phyloP scores from a whole-genome alignment of 2,113 vertebrate species.

The Otolemur garnettii region DNA sequence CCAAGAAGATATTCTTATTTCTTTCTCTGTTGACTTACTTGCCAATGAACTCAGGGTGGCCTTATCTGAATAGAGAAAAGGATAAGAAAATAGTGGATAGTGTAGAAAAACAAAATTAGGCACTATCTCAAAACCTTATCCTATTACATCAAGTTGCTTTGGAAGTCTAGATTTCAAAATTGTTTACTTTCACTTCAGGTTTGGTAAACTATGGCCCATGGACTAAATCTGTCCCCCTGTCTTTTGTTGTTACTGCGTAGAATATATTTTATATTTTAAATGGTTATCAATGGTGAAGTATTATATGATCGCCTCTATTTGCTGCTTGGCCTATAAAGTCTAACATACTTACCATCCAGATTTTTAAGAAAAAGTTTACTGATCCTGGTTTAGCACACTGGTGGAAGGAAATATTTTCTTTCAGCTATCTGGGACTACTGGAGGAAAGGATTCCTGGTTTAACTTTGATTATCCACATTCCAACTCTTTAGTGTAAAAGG shows the following conservation, averaged over 20 bases:
- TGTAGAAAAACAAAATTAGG: not conserved
- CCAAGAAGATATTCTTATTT: conserved; percentile 4
- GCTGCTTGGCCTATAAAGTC: not conserved
- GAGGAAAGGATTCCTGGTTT: not conserved
- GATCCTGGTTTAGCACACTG: not conserved
- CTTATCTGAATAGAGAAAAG: not conserved
- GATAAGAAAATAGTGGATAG: not conserved
- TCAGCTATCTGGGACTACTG: not conserved
- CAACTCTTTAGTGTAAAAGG: not conserved
- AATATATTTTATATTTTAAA: not conserved
- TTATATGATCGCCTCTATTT: not conserved
- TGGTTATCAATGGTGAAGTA: not conserved
- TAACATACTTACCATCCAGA: not conserved
- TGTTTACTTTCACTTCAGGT: not conserved
- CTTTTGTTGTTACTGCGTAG: conserved; percentile 7
- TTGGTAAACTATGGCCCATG: not conserved
- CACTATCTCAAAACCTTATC: not conserved
- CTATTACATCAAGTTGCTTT: not conserved
- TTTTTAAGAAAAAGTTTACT: not conserved
- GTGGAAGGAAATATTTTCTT: not conserved
- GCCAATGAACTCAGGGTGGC: not conserved
- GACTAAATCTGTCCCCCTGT: not conserved
- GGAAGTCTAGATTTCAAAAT: conserved; percentile 33
- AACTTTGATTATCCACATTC: not conserved
- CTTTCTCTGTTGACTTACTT: conserved; percentile 40